Evolutionary conservation across 2,797 vertebrate species (phyloP).

Genomic region (Hozukius guyotensis): DNA sequence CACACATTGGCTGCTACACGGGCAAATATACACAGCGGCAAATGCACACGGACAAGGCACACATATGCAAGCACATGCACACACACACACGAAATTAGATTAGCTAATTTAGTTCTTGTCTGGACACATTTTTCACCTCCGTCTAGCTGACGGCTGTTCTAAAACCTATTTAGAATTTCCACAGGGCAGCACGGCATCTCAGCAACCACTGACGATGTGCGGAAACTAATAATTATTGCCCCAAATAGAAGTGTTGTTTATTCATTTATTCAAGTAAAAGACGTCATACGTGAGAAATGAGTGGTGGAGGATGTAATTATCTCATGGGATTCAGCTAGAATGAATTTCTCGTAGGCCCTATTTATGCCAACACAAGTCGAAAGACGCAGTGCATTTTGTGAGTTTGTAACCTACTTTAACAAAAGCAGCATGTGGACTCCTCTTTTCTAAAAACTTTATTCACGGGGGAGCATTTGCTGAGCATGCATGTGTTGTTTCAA

Average conservation of each 20-base stretch:
- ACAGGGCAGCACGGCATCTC: slow-evolving; percentile 46
- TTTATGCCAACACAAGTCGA: slow-evolving; percentile 16
- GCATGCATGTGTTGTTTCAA: slow-evolving; percentile 3
- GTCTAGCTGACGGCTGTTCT: slow-evolving; percentile 63
- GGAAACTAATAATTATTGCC: slow-evolving; percentile 69
- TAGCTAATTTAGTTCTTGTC: slow-evolving; percentile 80
- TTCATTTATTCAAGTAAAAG: slow-evolving; percentile 59
- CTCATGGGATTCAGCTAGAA: slow-evolving; percentile 43
- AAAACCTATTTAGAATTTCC: slow-evolving; percentile 76
- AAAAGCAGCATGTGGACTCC: background rate
- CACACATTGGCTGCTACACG: slow-evolving; percentile 26
- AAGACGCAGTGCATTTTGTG: background rate
- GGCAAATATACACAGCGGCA: slow-evolving; percentile 39
- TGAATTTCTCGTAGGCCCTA: slow-evolving; percentile 19
- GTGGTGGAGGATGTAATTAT: slow-evolving; percentile 30
- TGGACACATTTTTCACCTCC: slow-evolving; percentile 75
- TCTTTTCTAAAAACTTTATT: background rate
- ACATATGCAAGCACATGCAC: slow-evolving; percentile 20
- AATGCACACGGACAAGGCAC: slow-evolving; percentile 28
- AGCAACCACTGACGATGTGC: slow-evolving; percentile 44
- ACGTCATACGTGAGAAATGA: slow-evolving; percentile 53
- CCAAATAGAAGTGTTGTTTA: slow-evolving; percentile 64
- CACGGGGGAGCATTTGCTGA: slow-evolving; percentile 20
- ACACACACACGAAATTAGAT: slow-evolving; percentile 66
- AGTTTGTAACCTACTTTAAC: slow-evolving; percentile 55